Base-by-base conservation (phyloP, 2,888 invertebrate genomes). In the Agonopterix subpropinquella region DNA sequence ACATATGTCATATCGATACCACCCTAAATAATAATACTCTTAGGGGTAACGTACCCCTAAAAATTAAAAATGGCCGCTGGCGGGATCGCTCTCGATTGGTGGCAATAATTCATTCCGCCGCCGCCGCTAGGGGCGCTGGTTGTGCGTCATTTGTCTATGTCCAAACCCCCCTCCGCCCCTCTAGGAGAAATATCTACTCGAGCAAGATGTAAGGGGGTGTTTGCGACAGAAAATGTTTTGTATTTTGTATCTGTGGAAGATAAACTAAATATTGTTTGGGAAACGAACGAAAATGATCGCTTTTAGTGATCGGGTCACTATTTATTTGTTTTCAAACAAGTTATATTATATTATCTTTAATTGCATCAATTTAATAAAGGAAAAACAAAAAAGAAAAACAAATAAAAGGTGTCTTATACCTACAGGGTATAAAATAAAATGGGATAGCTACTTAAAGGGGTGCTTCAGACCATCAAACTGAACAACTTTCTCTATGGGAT, bases 61-160 rank as follows among this genome's bases (percentile, higher is more conserved):
- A 83, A 87, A 87, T 87, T 85, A 87, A 88, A 87, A 86, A 88
- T 88, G 87, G 87, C 87, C 74, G 84, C 80, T 67, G 61, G 73
- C 72, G 73, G 70, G 74, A 74, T 73, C 76, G 77, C 74, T 76
- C 81, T 82, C 87, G 85, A 87, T 87, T 86, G 88, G 86, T 74
- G 71, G 80, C 73, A 55, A 81, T 88, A 82, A 82, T 62, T 87
- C 88, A 87, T 83, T 67, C 78, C 76, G 75, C 77, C 77, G 78
- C 75, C 76, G 70, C 44, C 44, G 43, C 72, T 70, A 80, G 82
- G 80, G 77, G 74, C 67, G 69, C 73, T 70, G 65, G 73, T 66
- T 65, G 74, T 72, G 73, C 71, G 76, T 79, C 83, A 82, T 87
- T 84, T 86, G 80, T 88, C 87, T 82, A 70, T 74, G 85, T 84